Base-by-base conservation (phyloP, 53 echinoderm and acorn worm species). In the Antedon mediterranea region DNA sequence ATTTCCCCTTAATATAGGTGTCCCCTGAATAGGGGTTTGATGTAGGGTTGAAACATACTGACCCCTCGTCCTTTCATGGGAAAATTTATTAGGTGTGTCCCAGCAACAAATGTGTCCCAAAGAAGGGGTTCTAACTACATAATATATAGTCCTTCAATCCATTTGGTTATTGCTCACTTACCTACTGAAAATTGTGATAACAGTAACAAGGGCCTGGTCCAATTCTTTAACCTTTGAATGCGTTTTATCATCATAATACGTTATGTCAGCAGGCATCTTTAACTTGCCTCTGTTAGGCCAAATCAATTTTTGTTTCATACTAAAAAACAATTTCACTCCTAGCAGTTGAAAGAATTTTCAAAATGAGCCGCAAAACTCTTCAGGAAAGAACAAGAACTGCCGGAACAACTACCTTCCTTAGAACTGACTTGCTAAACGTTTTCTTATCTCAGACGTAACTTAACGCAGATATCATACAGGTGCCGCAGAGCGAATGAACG, bases 111-210 rank as follows among this genome's bases (percentile, higher is more conserved):
- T n/a, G n/a, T n/a, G n/a, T 37, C 37, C 37, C 37, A 37, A 11
- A 11, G 11, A 11, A 37, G 11, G 37, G 4, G 11, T 37, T 4
- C 4, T 37, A n/a, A 37, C 11, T 37, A 37, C 37, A 37, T 11
- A 6, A 37, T n/a, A 37, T 6, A 6, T 37, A 37, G 4, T 37
- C 75, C 75, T 32, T 13, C 7, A 18, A 2, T 18, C 23, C 9
- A 57, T 6, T 57, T 15, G 9, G 57, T 57, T 57, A 26, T 2
- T 57, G 57, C 18, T 57, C 15, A 31, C 85, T 78, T 78, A 90
- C 90, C 90, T 90, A 72, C 87, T 84, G 34, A 90, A 83, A 20
- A 90, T 81, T 82, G 87, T 86, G 32, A 90, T 90, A 26, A 90
- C 75, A 9, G 87, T 76, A 30, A 87, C 43, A 30, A 90, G 81